phyloP scores from a whole-genome alignment of 2,113 vertebrate species.

The Aythya baeri region DNA sequence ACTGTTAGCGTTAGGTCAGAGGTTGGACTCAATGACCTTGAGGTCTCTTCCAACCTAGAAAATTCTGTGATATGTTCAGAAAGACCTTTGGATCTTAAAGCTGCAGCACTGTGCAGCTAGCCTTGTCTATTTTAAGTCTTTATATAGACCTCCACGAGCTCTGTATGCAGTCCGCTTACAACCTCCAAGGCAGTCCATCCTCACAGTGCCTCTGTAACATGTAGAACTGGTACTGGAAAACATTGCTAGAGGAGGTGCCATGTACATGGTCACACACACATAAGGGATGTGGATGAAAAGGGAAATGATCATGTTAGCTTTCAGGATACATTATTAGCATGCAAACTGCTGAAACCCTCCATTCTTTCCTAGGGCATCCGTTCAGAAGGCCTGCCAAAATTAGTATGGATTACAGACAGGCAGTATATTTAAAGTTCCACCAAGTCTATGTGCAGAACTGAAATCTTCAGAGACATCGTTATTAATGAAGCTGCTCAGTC shows the following conservation, averaged over 20 bases:
- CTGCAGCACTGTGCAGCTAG: neutral
- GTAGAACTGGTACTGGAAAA: neutral
- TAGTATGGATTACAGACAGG: neutral
- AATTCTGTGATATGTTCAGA: neutral
- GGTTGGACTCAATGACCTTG: no score
- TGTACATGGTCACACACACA: rapidly evolving
- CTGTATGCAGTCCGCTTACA: neutral
- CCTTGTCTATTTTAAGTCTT: neutral
- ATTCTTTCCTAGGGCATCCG: neutral
- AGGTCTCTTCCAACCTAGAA: no score
- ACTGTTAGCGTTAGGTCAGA: no score
- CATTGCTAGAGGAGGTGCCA: neutral
- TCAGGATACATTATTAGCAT: neutral
- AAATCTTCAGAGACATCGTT: constrained; percentile 11
- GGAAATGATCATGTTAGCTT: neutral
- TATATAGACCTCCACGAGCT: neutral
- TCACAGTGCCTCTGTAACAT: neutral
- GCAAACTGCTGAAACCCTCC: neutral
- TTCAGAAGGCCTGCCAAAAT: constrained; percentile 1
- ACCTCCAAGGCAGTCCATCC: neutral
- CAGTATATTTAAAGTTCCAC: neutral
- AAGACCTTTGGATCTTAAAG: neutral
- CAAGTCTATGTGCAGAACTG: neutral
- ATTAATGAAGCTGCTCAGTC: constrained; percentile 20
- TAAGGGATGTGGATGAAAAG: neutral